phyloP scores from a whole-genome alignment of 1,140 invertebrate genomes.

The Leptonema lineaticorne region DNA sequence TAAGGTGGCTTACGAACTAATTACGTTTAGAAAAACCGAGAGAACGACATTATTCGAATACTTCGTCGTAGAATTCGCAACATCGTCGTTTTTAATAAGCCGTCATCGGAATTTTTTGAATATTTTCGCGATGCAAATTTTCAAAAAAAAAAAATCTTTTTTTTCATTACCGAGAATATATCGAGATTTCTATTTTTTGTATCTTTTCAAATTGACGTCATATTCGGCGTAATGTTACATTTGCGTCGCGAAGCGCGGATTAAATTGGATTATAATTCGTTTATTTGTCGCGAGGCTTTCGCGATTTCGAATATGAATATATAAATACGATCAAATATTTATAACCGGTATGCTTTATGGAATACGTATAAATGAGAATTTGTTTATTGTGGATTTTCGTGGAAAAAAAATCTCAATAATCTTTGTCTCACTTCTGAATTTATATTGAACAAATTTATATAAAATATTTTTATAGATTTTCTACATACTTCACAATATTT shows the following conservation, averaged over 20 bases:
- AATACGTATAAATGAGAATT: too few species aligned
- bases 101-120: constrained; percentile 26
- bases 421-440: too few species aligned
- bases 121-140: constrained; percentile 9
- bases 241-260: too few species aligned
- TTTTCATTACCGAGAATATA: too few species aligned
- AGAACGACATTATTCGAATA: constrained; percentile 39
- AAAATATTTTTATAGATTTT: too few species aligned
- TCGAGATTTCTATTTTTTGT: neutral
- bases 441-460: too few species aligned
- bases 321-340: too few species aligned
- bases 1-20: constrained; percentile 19
- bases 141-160: neutral
- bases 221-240: too few species aligned
- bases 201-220: neutral
- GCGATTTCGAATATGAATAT: constrained; percentile 21
- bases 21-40: constrained; percentile 22
- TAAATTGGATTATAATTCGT: constrained; percentile 1
- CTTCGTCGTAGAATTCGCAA: neutral
- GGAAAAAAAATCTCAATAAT: too few species aligned
- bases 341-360: too few species aligned
- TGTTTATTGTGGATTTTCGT: too few species aligned
- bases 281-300: neutral
- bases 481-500: too few species aligned
- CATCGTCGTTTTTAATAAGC: constrained; percentile 30